Conservation (phyloP, 1,140 invertebrate genomes). For the Temnothorax longispinosus region DNA sequence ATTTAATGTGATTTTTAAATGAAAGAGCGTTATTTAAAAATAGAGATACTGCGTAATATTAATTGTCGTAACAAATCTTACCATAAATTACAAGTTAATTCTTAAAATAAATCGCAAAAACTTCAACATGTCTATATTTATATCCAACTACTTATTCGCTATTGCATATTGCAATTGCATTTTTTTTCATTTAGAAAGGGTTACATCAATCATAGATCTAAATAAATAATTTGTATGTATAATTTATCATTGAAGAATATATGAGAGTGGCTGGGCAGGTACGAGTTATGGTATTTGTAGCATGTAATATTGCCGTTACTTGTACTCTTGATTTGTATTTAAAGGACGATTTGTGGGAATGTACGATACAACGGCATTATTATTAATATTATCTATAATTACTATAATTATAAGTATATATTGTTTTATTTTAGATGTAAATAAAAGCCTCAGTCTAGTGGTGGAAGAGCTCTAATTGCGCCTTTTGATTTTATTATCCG, state of each 20-base stretch:
- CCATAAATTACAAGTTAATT: conserved; percentile 17
- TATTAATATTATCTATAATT: conserved; percentile 11
- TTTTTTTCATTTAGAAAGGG: neutral
- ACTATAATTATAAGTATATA: conserved; percentile 15
- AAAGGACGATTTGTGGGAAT: conserved; percentile 34
- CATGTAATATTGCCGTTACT: conserved; percentile 35
- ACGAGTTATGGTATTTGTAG: conserved; percentile 12
- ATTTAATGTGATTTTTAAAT: conserved; percentile 59
- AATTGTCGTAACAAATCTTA: conserved; percentile 3
- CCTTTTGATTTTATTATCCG: conserved; percentile 39
- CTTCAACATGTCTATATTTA: neutral
- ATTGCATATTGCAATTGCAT: neutral
- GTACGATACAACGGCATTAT: conserved; percentile 65
- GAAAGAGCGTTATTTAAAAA: conserved; percentile 56
- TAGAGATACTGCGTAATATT: conserved; percentile 75
- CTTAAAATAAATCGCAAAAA: conserved; percentile 6
- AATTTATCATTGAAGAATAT: conserved; percentile 15
- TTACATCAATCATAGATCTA: conserved; percentile 4
- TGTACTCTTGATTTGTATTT: conserved; percentile 65
- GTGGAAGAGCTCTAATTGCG: neutral
- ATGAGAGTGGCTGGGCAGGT: neutral
- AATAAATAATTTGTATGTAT: conserved; percentile 15
- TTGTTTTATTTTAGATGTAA: conserved; percentile 80
- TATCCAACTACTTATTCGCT: neutral
- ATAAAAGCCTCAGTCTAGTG: conserved; percentile 81